A percentile compares a stretch with the other conserved stretches of the same genome.
Conservation (phyloP, 2,113 vertebrate genomes). For the Porphyrio hochstetteri region DNA sequence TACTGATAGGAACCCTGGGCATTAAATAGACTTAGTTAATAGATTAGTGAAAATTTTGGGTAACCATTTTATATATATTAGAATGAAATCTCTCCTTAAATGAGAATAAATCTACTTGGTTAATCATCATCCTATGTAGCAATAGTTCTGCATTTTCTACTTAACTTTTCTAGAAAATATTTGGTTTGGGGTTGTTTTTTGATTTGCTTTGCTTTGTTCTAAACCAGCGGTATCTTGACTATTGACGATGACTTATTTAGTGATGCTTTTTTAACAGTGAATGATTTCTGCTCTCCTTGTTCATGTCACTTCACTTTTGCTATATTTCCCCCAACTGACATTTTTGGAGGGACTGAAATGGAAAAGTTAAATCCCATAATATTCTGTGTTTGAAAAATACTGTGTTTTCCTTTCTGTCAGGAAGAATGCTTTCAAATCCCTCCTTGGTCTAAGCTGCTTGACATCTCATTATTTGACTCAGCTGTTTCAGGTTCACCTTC, state of each 20-base stretch:
- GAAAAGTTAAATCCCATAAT: constrained; percentile 55
- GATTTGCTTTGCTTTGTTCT: not conserved
- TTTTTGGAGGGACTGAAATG: constrained; percentile 41
- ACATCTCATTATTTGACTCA: constrained; percentile 76
- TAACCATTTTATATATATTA: not conserved
- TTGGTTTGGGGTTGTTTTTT: not conserved
- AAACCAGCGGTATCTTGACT: not conserved
- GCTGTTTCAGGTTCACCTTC: constrained; percentile 77
- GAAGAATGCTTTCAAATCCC: constrained; percentile 61
- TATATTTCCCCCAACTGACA: not conserved
- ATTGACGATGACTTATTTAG: constrained; percentile 12
- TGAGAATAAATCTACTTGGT: not conserved
- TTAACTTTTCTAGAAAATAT: constrained; percentile 14
- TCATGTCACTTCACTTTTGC: constrained; percentile 21
- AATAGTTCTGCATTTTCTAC: not conserved
- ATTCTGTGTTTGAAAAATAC: constrained; percentile 63
- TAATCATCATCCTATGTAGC: not conserved
- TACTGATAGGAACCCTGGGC: not conserved
- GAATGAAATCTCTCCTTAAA: not conserved
- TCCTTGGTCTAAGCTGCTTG: constrained; percentile 60
- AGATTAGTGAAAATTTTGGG: constrained; percentile 6
- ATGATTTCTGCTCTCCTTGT: constrained; percentile 41
- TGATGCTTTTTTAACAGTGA: not conserved
- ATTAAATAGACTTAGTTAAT: constrained; percentile 39
- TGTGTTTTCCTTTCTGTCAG: constrained; percentile 50